These are phyloP conservation scores for Nerophis lumbriciformis DNA, from an alignment of 2,113 vertebrate species.

Conservation along the genomic window DNA sequence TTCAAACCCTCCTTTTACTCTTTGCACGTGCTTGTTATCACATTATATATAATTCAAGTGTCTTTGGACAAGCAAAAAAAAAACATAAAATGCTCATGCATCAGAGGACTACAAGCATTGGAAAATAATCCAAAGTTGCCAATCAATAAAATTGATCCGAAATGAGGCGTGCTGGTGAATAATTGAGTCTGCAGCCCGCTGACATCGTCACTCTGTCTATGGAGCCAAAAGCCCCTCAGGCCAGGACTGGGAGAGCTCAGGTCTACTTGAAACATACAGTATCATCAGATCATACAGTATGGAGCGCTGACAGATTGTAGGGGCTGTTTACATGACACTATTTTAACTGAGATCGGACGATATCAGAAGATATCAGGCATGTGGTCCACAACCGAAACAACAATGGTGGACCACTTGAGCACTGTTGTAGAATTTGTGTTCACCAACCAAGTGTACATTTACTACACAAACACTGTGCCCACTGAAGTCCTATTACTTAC, in stretches of 20 bases:
- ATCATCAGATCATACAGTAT: conserved; percentile 1
- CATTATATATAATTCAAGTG: background rate
- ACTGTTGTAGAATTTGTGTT: too few species aligned
- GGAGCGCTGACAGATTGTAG: background rate
- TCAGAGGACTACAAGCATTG: background rate
- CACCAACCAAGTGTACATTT: too few species aligned
- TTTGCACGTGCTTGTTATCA: background rate
- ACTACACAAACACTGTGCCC: too few species aligned
- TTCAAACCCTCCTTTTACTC: background rate
- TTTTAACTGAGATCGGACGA: background rate
- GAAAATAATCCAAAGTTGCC: conserved; percentile 10
- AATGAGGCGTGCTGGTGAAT: conserved; percentile 25
- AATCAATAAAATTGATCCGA: conserved; percentile 31
- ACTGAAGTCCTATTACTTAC: too few species aligned
- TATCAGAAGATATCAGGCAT: too few species aligned
- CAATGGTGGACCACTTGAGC: too few species aligned
- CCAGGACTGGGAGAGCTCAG: conserved; percentile 13
- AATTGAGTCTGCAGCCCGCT: conserved; percentile 35
- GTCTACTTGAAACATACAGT: background rate
- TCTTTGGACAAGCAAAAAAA: background rate
- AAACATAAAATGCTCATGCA: background rate
- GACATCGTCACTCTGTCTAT: conserved; percentile 27
- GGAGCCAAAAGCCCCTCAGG: conserved; percentile 26
- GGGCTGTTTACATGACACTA: background rate
- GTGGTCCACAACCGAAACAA: too few species aligned